Conservation (phyloP, 2,888 invertebrate genomes). For the Nebria brevicollis region DNA sequence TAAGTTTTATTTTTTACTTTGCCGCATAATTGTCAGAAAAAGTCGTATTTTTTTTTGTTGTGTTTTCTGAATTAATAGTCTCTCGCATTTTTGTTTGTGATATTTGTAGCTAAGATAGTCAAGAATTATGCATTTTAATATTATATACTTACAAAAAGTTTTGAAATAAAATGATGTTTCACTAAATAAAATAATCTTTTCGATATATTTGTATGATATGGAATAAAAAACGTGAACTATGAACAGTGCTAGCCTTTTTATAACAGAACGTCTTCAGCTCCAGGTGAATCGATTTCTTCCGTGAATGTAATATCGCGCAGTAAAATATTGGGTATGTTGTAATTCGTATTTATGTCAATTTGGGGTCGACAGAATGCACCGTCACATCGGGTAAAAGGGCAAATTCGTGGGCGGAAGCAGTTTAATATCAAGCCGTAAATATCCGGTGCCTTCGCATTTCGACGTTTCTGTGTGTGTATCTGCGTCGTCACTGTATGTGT, state of each 20-base stretch:
- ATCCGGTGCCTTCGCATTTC: slow-evolving; percentile 43
- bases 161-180: too few relatives aligned
- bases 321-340: slow-evolving; percentile 22
- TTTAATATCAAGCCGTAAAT: slow-evolving; percentile 45
- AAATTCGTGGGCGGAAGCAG: slow-evolving; percentile 40
- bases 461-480: slow-evolving; percentile 37
- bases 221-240: neutral
- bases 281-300: neutral
- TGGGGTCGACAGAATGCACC: slow-evolving; percentile 22
- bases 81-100: neutral
- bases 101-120: too few relatives aligned
- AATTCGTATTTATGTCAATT: slow-evolving; percentile 47
- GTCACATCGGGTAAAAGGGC: slow-evolving; percentile 7
- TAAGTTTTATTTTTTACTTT: neutral
- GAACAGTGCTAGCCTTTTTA: neutral
- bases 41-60: neutral
- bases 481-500: neutral
- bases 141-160: too few relatives aligned
- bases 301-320: slow-evolving; percentile 12
- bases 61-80: neutral
- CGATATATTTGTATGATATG: neutral
- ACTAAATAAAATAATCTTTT: too few relatives aligned
- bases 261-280: neutral
- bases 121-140: too few relatives aligned
- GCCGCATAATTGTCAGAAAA: neutral